A percentile compares a stretch with the other conserved stretches of the same genome.
These are phyloP conservation scores for Plagodis dolabraria DNA, from an alignment of 2,888 invertebrate species.

Conservation along the genomic window DNA sequence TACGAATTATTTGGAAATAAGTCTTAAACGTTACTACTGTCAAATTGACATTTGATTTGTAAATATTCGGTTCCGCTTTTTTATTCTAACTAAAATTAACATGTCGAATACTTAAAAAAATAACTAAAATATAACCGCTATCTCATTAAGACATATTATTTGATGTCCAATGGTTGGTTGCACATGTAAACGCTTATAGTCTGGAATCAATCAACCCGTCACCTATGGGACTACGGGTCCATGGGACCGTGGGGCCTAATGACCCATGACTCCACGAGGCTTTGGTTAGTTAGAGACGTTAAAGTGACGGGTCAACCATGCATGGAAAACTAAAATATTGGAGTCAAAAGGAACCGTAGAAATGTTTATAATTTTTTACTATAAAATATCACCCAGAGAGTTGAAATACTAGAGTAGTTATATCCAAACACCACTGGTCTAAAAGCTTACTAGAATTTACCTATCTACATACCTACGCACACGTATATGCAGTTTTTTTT, in stretches of 20 bases:
- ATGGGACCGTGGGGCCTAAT: slow-evolving; percentile 28
- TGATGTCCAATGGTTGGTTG: slow-evolving; percentile 39
- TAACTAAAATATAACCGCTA: background rate
- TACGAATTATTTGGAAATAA: too few relatives aligned
- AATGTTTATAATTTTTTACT: background rate
- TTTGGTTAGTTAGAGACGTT: slow-evolving; percentile 36
- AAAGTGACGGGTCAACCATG: slow-evolving; percentile 19
- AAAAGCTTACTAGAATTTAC: too few relatives aligned
- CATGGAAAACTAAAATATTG: slow-evolving; percentile 2
- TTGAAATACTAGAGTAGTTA: too few relatives aligned
- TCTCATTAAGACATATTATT: slow-evolving; percentile 26
- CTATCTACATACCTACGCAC: too few relatives aligned
- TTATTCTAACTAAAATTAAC: too few relatives aligned
- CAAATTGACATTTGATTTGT: slow-evolving; percentile 5
- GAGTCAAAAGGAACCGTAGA: slow-evolving; percentile 6
- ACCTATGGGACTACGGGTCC: slow-evolving; percentile 34
- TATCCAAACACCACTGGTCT: too few relatives aligned
- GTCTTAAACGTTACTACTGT: background rate
- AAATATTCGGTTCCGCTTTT: slow-evolving; percentile 7
- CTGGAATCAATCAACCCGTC: slow-evolving; percentile 44
- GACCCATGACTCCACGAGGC: slow-evolving; percentile 29
- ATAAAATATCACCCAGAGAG: background rate
- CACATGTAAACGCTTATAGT: slow-evolving; percentile 38
- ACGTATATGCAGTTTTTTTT: too few relatives aligned
- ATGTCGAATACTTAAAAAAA: slow-evolving; percentile 6